Percentiles rank a stretch among this genome's conserved stretches.
These are phyloP conservation scores for Nephrotoma appendiculata DNA, from an alignment of 2,888 invertebrate species.

Conservation along the genomic window DNA sequence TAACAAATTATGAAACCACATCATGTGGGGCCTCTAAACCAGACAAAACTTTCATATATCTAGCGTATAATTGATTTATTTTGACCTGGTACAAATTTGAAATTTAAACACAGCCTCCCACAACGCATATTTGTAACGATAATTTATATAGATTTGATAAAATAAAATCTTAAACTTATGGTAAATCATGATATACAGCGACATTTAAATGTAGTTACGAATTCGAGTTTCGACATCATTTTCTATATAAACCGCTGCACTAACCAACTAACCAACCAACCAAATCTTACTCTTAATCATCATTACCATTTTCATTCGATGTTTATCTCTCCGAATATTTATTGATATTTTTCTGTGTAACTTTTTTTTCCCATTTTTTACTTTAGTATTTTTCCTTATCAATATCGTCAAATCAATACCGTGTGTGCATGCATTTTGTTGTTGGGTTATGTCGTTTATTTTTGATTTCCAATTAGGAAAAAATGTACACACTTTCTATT, in stretches of 20 bases:
- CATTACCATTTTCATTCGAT: not conserved
- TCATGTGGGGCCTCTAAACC: not conserved
- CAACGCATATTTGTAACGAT: not conserved
- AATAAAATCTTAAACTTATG: not conserved
- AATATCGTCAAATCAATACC: not conserved
- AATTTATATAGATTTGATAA: not conserved
- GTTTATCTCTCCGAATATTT: not conserved
- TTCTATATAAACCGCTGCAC: not conserved
- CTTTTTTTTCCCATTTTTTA: not conserved
- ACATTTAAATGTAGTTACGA: not conserved
- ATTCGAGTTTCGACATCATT: not conserved
- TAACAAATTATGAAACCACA: not conserved
- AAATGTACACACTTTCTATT: not conserved
- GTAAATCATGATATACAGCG: not conserved
- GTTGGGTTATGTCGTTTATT: not conserved
- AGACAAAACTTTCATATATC: not conserved
- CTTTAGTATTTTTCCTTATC: not conserved
- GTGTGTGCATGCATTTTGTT: not conserved
- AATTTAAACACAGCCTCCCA: not conserved
- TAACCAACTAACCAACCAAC: not conserved
- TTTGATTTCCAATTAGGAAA: not conserved
- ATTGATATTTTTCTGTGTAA: not conserved
- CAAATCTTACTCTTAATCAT: not conserved
- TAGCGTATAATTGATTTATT: not conserved
- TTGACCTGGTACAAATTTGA: not conserved